Evolutionary conservation across 2,113 vertebrate species (phyloP).

Genomic region (Numenius arquata): DNA sequence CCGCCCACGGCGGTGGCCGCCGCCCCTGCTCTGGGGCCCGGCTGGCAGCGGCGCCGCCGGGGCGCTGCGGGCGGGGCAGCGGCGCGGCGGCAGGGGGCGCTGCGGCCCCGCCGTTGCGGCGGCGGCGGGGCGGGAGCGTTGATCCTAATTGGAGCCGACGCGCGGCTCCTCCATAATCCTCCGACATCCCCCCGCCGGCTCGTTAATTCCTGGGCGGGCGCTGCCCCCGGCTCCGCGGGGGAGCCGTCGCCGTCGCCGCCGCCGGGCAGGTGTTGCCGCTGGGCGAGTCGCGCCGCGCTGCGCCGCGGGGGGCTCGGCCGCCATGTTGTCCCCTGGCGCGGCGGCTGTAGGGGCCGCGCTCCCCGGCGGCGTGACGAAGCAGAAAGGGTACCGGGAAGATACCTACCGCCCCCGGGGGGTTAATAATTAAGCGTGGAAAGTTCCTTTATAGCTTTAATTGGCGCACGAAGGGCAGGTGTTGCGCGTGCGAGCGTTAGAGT

Average conservation of each 20-base stretch:
- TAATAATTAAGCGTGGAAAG: not conserved
- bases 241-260: not conserved
- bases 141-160: conserved; percentile 81
- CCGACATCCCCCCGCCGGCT: conserved; percentile 77
- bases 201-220: conserved; percentile 76
- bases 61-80: not conserved
- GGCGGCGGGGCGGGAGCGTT: conserved; percentile 38
- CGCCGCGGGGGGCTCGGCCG: not conserved
- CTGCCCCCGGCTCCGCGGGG: conserved; percentile 23
- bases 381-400: not conserved
- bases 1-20: not conserved
- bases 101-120: conserved; percentile 67
- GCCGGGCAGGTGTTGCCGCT: no score
- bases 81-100: conserved; percentile 78
- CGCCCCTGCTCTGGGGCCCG: not conserved
- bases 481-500: not conserved
- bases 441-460: not conserved
- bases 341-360: not conserved
- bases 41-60: not conserved
- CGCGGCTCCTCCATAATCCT: conserved; percentile 75
- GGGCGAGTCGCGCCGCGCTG: not conserved
- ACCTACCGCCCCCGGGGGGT: not conserved
- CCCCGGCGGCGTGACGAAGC: not conserved
- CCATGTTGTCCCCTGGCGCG: not conserved
- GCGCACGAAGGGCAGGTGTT: not conserved